Percentiles rank a stretch among this genome's conserved stretches.
Conservation (phyloP, 2,888 invertebrate species). For the Dasypolia templi region DNA sequence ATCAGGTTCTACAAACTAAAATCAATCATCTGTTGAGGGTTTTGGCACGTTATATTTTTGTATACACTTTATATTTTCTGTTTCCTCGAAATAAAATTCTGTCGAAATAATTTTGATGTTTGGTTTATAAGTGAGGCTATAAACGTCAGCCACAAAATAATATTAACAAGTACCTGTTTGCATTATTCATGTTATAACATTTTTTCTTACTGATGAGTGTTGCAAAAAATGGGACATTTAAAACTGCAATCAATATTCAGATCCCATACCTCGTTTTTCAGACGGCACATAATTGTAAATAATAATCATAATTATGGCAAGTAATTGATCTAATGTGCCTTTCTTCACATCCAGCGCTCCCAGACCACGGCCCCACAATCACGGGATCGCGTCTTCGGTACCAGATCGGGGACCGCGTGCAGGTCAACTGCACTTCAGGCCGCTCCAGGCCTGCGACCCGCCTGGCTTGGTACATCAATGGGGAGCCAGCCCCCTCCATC, state of each 20-base stretch:
- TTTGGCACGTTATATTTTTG: conserved; percentile 41
- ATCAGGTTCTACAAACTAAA: conserved; percentile 41
- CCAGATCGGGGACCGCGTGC: conserved; percentile 95
- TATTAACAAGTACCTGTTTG: not conserved
- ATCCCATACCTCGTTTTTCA: not conserved
- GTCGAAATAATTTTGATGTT: conserved; percentile 10
- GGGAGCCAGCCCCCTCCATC: conserved; percentile 92
- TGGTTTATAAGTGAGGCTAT: not conserved
- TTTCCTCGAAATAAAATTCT: conserved; percentile 9
- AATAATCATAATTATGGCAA: too few species aligned
- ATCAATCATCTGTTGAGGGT: conserved; percentile 48
- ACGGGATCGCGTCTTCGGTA: conserved; percentile 95
- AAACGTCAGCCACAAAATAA: not conserved
- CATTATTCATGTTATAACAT: not conserved
- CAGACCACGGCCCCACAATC: conserved; percentile 95
- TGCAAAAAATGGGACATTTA: not conserved
- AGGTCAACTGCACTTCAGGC: conserved; percentile 96
- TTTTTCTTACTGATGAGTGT: not conserved
- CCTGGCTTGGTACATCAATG: conserved; percentile 96
- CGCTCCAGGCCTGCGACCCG: conserved; percentile 95
- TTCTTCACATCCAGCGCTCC: conserved; percentile 91
- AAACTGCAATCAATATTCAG: not conserved
- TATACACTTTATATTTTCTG: conserved; percentile 19
- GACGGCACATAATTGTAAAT: too few species aligned
- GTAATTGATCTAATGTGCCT: conserved; percentile 9